Evolutionary conservation across 2,113 vertebrate genomes (phyloP).

Genomic region (Podiceps cristatus): DNA sequence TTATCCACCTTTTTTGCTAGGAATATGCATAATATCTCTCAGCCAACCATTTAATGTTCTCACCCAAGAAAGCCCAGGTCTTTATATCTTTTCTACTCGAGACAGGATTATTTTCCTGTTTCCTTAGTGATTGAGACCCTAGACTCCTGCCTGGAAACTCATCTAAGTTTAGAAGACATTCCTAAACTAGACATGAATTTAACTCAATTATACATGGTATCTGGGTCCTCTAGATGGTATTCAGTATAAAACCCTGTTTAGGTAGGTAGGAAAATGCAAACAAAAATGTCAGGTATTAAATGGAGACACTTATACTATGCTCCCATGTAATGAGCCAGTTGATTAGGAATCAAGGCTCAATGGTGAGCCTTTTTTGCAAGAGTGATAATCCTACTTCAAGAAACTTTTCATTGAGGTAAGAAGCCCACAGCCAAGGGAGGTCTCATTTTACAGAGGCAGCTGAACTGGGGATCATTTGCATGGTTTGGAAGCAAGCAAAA

Average conservation of each 20-base stretch:
- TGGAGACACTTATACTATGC: neutral
- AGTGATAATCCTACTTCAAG: neutral
- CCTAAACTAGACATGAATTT: neutral
- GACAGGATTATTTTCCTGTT: neutral
- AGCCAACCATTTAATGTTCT: neutral
- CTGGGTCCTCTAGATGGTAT: neutral
- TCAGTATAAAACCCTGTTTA: neutral
- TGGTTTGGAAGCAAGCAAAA: neutral
- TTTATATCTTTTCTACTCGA: neutral
- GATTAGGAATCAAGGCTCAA: neutral
- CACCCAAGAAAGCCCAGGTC: neutral
- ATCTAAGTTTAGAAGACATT: neutral
- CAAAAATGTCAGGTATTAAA: neutral
- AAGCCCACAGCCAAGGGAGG: neutral
- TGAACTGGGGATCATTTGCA: neutral
- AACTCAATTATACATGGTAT: neutral
- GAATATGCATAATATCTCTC: neutral
- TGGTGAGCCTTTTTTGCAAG: neutral
- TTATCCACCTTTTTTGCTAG: neutral
- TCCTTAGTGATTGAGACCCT: neutral
- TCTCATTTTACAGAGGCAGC: neutral
- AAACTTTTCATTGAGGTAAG: neutral
- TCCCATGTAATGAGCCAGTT: neutral
- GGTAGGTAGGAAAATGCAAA: neutral
- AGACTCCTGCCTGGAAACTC: neutral